Conservation (phyloP, 2,888 invertebrate species). For the Acrocyrtus sp. region DNA sequence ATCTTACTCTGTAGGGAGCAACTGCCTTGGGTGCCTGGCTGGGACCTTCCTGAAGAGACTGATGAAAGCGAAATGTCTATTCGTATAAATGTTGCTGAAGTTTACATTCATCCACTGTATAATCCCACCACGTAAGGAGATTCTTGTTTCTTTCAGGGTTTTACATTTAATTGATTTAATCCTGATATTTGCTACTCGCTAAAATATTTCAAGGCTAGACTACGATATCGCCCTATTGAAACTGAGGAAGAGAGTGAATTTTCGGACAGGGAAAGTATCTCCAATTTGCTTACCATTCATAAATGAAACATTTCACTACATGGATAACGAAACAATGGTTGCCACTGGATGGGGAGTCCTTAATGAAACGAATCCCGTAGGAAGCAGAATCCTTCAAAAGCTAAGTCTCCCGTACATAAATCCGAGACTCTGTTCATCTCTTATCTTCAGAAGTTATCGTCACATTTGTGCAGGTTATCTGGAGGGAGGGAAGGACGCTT, state of each 20-base stretch:
- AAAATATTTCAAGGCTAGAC: background rate
- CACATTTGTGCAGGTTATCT: slow-evolving; percentile 24
- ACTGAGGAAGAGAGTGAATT: slow-evolving; percentile 12
- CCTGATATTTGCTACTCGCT: background rate
- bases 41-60: background rate
- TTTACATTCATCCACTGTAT: slow-evolving; percentile 4
- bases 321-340: background rate
- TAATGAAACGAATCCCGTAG: slow-evolving; percentile 1
- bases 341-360: slow-evolving; percentile 31
- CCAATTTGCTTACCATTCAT: slow-evolving; percentile 30
- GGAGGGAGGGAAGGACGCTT: slow-evolving; percentile 27
- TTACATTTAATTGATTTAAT: background rate
- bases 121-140: background rate
- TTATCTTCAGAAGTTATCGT: background rate
- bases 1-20: background rate
- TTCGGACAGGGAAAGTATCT: background rate
- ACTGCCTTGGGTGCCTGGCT: background rate
- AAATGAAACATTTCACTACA: slow-evolving; percentile 4
- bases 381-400: slow-evolving; percentile 18
- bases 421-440: background rate
- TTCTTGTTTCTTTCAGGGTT: background rate
- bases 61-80: background rate
- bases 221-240: slow-evolving; percentile 25
- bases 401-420: slow-evolving; percentile 7
- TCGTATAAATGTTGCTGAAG: background rate